Evolutionary conservation across 2,888 invertebrate species (phyloP), one percentile per base, ranked within the genome.

Genomic region (Arge pagana): DNA sequence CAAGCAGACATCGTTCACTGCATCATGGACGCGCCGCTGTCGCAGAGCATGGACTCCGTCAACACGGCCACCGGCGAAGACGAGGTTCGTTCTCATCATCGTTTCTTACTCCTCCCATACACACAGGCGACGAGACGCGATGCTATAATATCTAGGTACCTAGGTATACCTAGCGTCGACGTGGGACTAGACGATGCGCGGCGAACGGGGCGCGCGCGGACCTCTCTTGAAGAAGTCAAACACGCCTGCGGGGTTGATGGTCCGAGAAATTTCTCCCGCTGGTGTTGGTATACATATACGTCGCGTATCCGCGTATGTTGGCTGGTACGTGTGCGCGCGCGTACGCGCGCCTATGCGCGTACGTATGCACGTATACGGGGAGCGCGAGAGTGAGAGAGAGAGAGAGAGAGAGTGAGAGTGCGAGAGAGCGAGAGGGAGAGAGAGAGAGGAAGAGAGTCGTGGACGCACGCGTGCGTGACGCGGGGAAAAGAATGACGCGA

Each of bases 21-120:
- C 76, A 79, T 80, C 74, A 85, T 85, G 81, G 85, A 86, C 77
- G 85, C 86, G 76, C 89, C 93, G 72, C 84, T 92, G 74, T 94
- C 94, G 78, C 95, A 96, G 82, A 95, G 94, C 83, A 95, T 96
- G 94, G 96, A 96, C 83, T 95, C 94, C 71, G 96, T 96, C 77
- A 95, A 95, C 82, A 94, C 94, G 68, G 88, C 89, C 76, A 90
- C 92, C 78, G 90, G 93, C 78, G 96, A 96, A 83, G 96, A 96
- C 85, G 96, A 96, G 95, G 96, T 96, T 73, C 83, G 89, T 79
- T 35, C 30, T 54, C n/a, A 7, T 28, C 15, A 13, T n/a, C 16
- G 10, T 13, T 3, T 18, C 28, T n/a, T 21, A 0, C 11, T 31
- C 10, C 2, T 7, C 10, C 10, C 8, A 13, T 13, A 10, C 36